These are phyloP conservation scores for Lomographa bimaculata DNA, from an alignment of 2,888 invertebrate genomes.

Conservation along the genomic window DNA sequence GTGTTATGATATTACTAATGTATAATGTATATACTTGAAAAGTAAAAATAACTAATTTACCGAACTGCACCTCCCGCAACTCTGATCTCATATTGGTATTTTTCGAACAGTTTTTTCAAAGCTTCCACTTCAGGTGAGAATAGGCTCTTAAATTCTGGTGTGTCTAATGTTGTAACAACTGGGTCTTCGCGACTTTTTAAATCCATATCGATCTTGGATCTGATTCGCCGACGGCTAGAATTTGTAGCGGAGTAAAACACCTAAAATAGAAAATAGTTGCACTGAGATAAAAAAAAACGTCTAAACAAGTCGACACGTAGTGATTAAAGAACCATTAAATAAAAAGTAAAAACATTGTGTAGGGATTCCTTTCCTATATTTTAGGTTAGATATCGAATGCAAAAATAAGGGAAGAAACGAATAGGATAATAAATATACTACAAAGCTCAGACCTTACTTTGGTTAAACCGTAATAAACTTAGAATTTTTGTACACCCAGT, in stretches of 20 bases:
- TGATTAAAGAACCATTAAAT: too few species aligned
- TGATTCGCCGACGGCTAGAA: conserved; percentile 39
- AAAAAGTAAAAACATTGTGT: too few species aligned
- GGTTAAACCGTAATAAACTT: conserved; percentile 31
- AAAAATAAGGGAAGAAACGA: too few species aligned
- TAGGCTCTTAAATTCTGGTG: conserved; percentile 89
- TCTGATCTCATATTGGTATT: conserved; percentile 92
- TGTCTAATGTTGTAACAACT: conserved; percentile 87
- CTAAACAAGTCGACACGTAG: too few species aligned
- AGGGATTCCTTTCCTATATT: too few species aligned
- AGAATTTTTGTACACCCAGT: conserved; percentile 29
- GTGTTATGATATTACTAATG: too few species aligned
- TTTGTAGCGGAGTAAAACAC: conserved; percentile 33
- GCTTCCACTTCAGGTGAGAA: conserved; percentile 91
- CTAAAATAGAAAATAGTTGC: conserved; percentile 36
- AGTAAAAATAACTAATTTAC: too few species aligned
- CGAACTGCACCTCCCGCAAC: conserved; percentile 99
- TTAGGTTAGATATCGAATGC: too few species aligned
- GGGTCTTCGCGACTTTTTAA: conserved; percentile 83
- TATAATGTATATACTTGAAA: too few species aligned
- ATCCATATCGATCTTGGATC: conserved; percentile 60
- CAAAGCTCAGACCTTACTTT: conserved; percentile 39
- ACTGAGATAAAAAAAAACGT: too few species aligned
- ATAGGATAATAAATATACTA: too few species aligned
- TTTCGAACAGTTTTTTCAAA: conserved; percentile 90